Percentiles rank a stretch among this genome's conserved stretches.
Evolutionary conservation across 2,113 vertebrate species (phyloP).

Genomic region (Leucopsar rothschildi): DNA sequence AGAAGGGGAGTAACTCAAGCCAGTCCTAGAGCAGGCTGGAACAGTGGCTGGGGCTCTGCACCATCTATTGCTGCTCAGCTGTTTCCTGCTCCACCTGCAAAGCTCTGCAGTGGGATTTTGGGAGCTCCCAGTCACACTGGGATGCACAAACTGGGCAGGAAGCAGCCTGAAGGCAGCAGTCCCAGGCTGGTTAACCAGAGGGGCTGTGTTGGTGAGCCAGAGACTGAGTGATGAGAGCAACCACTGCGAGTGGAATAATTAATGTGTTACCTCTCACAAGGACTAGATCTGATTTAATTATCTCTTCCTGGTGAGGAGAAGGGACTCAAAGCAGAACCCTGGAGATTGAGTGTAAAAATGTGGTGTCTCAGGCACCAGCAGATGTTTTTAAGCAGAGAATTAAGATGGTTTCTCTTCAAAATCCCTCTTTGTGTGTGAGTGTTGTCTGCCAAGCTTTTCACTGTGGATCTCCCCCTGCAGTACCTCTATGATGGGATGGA

Average conservation of each 20-base stretch:
- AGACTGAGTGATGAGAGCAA: slow-evolving; percentile 15
- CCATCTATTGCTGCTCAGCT: not conserved
- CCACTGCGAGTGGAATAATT: slow-evolving; percentile 35
- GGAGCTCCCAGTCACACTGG: not conserved
- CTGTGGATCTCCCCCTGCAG: slow-evolving; percentile 58
- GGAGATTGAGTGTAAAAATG: not conserved
- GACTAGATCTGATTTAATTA: slow-evolving; percentile 57
- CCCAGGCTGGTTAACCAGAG: not conserved
- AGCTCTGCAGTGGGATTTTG: not conserved
- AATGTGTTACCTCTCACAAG: slow-evolving; percentile 41
- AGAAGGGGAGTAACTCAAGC: not conserved
- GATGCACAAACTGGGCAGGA: not conserved
- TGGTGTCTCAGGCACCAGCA: not conserved
- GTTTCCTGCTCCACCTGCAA: not conserved
- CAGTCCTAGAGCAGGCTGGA: not conserved
- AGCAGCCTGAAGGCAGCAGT: slow-evolving; percentile 1
- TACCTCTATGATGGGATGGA: slow-evolving; percentile 96
- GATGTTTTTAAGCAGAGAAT: not conserved
- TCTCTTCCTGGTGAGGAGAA: slow-evolving; percentile 1
- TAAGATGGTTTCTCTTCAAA: not conserved
- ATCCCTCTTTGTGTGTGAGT: not conserved
- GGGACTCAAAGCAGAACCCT: not conserved
- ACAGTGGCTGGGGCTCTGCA: not conserved
- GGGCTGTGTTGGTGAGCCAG: slow-evolving; percentile 9
- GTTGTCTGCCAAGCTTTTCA: not conserved